phyloP scores from a whole-genome alignment of 2,113 vertebrate genomes.

The Chrysochloris asiatica region DNA sequence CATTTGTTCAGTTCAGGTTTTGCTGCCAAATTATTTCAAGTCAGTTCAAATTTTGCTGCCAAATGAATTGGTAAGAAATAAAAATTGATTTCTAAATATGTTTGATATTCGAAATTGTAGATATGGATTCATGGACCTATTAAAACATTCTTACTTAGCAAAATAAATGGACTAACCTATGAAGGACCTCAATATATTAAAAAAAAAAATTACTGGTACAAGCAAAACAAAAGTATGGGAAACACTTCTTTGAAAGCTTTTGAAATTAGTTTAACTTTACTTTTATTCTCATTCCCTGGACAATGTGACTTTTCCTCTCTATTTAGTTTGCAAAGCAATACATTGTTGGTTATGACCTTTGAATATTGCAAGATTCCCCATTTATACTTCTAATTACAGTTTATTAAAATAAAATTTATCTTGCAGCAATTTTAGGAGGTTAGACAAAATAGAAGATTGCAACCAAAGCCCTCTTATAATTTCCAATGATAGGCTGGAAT shows the following conservation, averaged over 20 bases:
- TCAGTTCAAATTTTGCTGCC: constrained; percentile 44
- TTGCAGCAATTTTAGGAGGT: constrained; percentile 32
- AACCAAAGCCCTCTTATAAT: not conserved
- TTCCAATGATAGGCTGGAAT: not conserved
- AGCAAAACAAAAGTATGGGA: constrained; percentile 17
- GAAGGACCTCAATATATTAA: not conserved
- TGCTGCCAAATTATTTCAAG: constrained; percentile 22
- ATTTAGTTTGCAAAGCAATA: not conserved
- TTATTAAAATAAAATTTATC: constrained; percentile 42
- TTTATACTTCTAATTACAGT: constrained; percentile 39
- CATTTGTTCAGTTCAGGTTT: constrained; percentile 3
- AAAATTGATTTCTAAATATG: constrained; percentile 8
- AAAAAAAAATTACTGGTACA: not conserved
- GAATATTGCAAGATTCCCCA: not conserved
- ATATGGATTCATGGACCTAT: not conserved
- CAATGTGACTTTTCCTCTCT: not conserved
- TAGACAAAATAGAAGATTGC: not conserved
- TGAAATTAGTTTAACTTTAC: constrained; percentile 46
- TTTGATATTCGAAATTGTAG: constrained; percentile 56
- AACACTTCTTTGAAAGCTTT: not conserved
- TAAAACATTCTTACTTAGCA: constrained; percentile 50
- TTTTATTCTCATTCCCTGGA: constrained; percentile 19
- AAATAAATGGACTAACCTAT: constrained; percentile 42
- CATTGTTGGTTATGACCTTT: not conserved
- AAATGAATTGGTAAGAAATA: constrained; percentile 24